phyloP scores from a whole-genome alignment of 2,113 vertebrate genomes.

The Aspiorhynchus laticeps region DNA sequence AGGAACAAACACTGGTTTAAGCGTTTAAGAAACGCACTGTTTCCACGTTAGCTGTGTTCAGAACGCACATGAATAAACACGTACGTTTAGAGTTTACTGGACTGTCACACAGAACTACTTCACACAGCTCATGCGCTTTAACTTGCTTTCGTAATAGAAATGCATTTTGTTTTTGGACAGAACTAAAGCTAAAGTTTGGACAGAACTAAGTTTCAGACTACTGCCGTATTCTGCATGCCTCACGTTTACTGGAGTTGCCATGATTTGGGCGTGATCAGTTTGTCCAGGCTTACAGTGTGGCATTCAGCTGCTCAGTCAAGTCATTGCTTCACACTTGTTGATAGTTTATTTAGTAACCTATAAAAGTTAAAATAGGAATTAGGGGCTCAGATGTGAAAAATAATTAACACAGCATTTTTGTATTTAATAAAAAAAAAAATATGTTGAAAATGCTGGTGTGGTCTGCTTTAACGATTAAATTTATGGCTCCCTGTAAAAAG shows the following conservation, averaged over 20 bases:
- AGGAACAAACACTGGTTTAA: not conserved
- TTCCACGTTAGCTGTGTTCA: not conserved
- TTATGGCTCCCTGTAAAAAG: not conserved
- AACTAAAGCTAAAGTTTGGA: not conserved
- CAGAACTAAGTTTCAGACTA: not conserved
- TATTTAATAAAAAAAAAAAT: too few species aligned
- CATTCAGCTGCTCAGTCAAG: conserved; percentile 2
- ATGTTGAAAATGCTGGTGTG: not conserved
- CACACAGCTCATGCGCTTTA: not conserved
- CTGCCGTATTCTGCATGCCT: not conserved
- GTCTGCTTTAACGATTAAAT: not conserved
- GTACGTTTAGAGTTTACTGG: not conserved
- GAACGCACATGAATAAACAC: not conserved
- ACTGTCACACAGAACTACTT: not conserved
- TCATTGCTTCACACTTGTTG: conserved; percentile 3
- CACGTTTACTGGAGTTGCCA: not conserved
- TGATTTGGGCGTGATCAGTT: conserved; percentile 1
- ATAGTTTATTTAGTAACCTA: not conserved
- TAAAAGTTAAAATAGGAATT: not conserved
- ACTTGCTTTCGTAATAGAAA: not conserved
- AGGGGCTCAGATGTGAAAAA: not conserved
- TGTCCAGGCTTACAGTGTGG: not conserved
- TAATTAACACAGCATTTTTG: too few species aligned
- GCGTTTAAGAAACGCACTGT: not conserved
- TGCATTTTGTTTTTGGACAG: not conserved